Evolutionary conservation across 2,113 vertebrate species (phyloP).

Genomic region (Oncorhynchus kisutch): DNA sequence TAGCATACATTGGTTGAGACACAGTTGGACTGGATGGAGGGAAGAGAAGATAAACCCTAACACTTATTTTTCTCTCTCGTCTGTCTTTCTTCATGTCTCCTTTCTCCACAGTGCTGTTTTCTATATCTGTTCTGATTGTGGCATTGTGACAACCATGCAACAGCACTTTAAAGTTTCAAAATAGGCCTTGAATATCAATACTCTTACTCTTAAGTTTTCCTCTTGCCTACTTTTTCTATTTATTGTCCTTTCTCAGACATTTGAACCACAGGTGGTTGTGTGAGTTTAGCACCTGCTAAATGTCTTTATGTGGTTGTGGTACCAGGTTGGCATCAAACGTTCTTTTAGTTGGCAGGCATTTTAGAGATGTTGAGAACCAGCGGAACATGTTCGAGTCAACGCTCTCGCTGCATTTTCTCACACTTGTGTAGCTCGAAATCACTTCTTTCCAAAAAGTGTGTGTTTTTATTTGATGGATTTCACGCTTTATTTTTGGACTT

Average conservation of each 20-base stretch:
- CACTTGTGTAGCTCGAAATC: not conserved
- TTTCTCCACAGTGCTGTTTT: no score
- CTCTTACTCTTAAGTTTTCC: slow-evolving; percentile 58
- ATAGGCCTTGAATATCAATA: slow-evolving; percentile 33
- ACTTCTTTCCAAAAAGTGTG: not conserved
- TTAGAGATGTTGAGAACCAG: slow-evolving; percentile 21
- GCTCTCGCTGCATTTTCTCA: slow-evolving; percentile 9
- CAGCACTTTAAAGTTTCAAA: slow-evolving; percentile 11
- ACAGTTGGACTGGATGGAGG: no score
- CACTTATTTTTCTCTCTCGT: no score
- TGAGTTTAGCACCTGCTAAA: slow-evolving; percentile 37
- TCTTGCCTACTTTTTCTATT: slow-evolving; percentile 78
- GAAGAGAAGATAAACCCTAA: no score
- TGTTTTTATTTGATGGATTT: not conserved
- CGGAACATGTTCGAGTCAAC: slow-evolving; percentile 2
- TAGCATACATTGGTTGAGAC: no score
- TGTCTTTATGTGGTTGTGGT: slow-evolving; percentile 16
- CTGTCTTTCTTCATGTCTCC: no score
- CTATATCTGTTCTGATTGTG: no score
- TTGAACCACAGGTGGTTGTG: slow-evolving; percentile 12
- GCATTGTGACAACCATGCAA: not conserved
- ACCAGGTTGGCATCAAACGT: slow-evolving; percentile 7
- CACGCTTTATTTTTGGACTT: not conserved
- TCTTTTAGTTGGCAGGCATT: slow-evolving; percentile 22
- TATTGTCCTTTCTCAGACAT: slow-evolving; percentile 63